Percentiles rank a stretch among this genome's conserved stretches.
Evolutionary conservation across 2,113 vertebrate species (phyloP).

Genomic region (Nymphicus hollandicus): DNA sequence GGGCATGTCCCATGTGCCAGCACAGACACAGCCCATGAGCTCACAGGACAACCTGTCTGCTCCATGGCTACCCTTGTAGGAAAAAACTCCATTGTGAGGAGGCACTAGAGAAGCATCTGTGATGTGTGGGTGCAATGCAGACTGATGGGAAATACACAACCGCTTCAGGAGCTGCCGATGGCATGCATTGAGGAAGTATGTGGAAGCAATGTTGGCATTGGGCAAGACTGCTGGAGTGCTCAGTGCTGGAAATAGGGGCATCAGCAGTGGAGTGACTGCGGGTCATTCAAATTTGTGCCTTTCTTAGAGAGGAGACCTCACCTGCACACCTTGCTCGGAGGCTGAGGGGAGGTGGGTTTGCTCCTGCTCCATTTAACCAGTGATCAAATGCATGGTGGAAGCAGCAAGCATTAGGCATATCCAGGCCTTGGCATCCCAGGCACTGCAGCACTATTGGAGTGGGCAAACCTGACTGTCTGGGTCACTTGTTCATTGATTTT

Average conservation of each 20-base stretch:
- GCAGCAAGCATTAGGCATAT: not conserved
- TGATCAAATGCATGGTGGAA: not conserved
- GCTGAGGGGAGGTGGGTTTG: not conserved
- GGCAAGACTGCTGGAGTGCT: not conserved
- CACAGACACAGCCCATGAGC: not conserved
- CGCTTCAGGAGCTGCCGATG: rapidly evolving
- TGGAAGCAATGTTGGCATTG: not conserved
- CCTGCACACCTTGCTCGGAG: not conserved
- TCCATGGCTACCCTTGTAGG: not conserved
- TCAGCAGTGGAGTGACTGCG: not conserved
- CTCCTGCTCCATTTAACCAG: not conserved
- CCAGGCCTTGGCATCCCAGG: not conserved
- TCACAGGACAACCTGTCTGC: not conserved
- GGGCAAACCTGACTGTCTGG: not conserved
- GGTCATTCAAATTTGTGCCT: not conserved
- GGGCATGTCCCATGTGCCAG: not conserved
- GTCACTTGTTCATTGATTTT: slow-evolving; percentile 1
- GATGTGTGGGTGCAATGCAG: not conserved
- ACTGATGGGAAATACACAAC: not conserved
- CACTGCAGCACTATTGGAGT: not conserved
- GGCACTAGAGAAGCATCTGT: not conserved
- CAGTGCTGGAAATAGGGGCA: not conserved
- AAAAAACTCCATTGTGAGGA: rapidly evolving
- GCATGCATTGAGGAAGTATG: rapidly evolving
- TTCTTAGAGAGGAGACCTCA: not conserved